Evolutionary conservation across 1,140 invertebrate species (phyloP).

Genomic region (Drosophila saltans): DNA sequence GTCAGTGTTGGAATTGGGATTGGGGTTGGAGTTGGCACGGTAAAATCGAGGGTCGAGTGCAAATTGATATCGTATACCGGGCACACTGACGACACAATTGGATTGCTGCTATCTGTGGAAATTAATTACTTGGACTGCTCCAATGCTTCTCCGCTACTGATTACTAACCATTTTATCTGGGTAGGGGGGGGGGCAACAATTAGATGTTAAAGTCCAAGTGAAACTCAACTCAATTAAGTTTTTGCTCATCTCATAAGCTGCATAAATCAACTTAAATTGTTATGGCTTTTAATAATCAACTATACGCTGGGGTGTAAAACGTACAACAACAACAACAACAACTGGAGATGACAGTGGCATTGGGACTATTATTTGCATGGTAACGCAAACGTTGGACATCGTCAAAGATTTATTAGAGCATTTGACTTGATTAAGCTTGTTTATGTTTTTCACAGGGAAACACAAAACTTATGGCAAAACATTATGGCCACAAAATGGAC

Average conservation of each 20-base stretch:
- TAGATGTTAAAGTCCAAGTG: conserved; percentile 30
- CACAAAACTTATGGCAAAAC: conserved; percentile 74
- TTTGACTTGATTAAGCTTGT: conserved; percentile 82
- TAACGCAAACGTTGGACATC: conserved; percentile 36
- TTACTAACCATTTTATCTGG: conserved; percentile 8
- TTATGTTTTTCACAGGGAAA: conserved; percentile 70
- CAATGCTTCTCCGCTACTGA: background rate
- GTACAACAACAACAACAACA: too few relatives aligned
- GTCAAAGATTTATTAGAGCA: conserved; percentile 74
- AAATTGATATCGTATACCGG: conserved; percentile 60
- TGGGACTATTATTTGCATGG: conserved; percentile 62
- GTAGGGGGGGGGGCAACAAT: background rate
- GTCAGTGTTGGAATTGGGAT: too few relatives aligned
- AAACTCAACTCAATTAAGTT: conserved; percentile 46
- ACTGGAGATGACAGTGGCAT: conserved; percentile 21
- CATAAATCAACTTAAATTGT: conserved; percentile 70
- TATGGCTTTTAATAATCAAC: conserved; percentile 54
- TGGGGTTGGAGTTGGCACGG: background rate
- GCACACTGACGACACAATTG: conserved; percentile 51
- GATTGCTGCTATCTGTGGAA: conserved; percentile 45
- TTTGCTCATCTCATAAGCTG: conserved; percentile 15
- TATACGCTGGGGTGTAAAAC: conserved; percentile 39
- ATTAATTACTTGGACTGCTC: conserved; percentile 70
- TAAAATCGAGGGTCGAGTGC: conserved; percentile 9
- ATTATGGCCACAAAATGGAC: conserved; percentile 76